Evolutionary conservation across 2,797 vertebrate genomes (phyloP), one percentile per base, ranked within the genome.

Genomic region (Oreochromis mossambicus): DNA sequence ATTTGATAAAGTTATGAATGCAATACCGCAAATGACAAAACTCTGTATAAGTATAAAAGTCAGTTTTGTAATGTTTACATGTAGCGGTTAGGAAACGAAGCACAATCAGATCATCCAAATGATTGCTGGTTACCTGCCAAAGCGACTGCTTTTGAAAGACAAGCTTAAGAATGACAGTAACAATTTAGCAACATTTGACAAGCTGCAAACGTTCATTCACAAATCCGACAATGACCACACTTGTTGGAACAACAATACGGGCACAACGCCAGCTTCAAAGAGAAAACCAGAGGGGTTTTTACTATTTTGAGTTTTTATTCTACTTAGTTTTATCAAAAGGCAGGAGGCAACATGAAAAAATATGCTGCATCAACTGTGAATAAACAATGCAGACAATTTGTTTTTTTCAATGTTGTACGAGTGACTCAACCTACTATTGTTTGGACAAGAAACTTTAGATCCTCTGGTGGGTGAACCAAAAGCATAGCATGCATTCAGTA

Each of bases 1-100:
- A 41, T 81, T 81, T 83, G 80, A 86, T 76, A 87, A 81, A 55
- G 63, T 26, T 79, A 68, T 82, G 54, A 79, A 79, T 34, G 43
- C 11, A 15, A 73, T 15, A 77, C 66, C 4, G 29, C 13, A 52
- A 79, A 63, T 29, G 6, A 6, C 19, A 63, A 77, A 56, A 77
- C 12, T 26, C 52, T 55, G 52, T 41, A n/a, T 1, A 56, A 58
- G 79, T 21, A 61, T 24, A 50, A 55, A 73, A 61, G 34, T 46
- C 56, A 5, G 68, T 32, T 48, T 50, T 75, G 14, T 12, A 29
- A 29, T 24, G 46, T 80, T 81, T 81, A 13, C 26, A 70, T 13
- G 6, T 2, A 13, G 29, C n/a, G 8, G n/a, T 61, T 66, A 55
- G 73, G 51, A 76, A 70, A 46, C 17, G 11, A 76, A 12, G 24